A percentile compares a stretch with the other conserved stretches of the same genome.
These are phyloP conservation scores for Drosophila lacertosa DNA, from an alignment of 1,140 invertebrate genomes.

Conservation along the genomic window DNA sequence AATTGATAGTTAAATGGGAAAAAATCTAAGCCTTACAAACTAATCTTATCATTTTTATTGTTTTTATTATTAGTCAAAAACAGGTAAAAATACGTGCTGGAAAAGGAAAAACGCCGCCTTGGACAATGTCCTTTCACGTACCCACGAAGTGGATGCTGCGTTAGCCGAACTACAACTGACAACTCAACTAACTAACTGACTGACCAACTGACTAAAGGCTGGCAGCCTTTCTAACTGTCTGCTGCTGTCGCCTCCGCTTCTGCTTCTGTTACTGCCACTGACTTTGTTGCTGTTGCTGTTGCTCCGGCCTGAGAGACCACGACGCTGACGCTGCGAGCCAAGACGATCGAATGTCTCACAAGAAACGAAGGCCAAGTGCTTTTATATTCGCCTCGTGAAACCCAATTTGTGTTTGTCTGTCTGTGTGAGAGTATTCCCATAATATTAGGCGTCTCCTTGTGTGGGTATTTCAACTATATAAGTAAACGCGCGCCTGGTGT, in stretches of 20 bases:
- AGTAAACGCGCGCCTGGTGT: conserved; percentile 31
- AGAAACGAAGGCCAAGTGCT: conserved; percentile 75
- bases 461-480: conserved; percentile 60
- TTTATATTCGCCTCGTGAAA: conserved; percentile 76
- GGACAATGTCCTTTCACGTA: conserved; percentile 10
- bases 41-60: too few species aligned
- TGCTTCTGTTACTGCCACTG: too few species aligned
- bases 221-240: conserved; percentile 45
- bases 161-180: conserved; percentile 46
- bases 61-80: background rate
- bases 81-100: background rate
- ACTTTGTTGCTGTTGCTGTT: conserved; percentile 15
- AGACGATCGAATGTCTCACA: conserved; percentile 83
- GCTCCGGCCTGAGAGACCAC: conserved; percentile 42
- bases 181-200: conserved; percentile 49
- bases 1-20: too few species aligned
- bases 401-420: conserved; percentile 28
- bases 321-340: conserved; percentile 70
- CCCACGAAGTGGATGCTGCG: conserved; percentile 36
- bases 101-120: conserved; percentile 4
- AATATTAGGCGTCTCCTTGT: conserved; percentile 55
- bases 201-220: conserved; percentile 57
- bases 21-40: too few species aligned
- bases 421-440: conserved; percentile 52
- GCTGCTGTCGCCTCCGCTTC: conserved; percentile 33